Percentiles rank a stretch among this genome's conserved stretches.
Evolutionary conservation across 2,113 vertebrate species (phyloP).

Genomic region (Boleophthalmus pectinirostris): DNA sequence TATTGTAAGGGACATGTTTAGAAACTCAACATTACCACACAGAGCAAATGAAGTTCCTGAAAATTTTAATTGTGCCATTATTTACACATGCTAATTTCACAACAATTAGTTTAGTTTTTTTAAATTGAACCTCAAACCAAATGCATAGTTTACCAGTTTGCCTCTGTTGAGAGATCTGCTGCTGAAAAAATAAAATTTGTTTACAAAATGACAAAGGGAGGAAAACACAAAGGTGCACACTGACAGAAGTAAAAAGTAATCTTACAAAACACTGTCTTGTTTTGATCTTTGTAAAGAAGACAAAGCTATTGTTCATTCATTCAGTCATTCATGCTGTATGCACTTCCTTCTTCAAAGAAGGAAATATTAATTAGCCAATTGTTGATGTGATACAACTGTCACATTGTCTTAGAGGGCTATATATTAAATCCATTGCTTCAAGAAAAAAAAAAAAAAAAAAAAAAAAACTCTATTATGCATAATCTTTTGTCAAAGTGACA

Average conservation of each 20-base stretch:
- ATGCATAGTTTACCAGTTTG: constrained; percentile 45
- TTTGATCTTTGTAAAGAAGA: not conserved
- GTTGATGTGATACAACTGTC: too few species aligned
- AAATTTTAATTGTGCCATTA: constrained; percentile 23
- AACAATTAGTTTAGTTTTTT: not conserved
- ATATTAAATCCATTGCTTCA: too few species aligned
- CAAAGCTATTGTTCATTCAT: not conserved
- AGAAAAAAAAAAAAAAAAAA: too few species aligned
- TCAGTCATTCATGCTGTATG: too few species aligned
- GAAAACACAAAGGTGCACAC: not conserved
- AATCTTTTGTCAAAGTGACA: too few species aligned
- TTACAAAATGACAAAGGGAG: constrained; percentile 1
- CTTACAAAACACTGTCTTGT: not conserved
- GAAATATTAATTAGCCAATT: constrained; percentile 11
- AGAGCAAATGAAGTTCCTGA: constrained; percentile 46
- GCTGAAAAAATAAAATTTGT: constrained; percentile 26
- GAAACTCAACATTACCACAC: constrained; percentile 47
- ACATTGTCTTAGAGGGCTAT: too few species aligned
- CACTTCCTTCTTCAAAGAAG: not conserved
- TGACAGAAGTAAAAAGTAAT: not conserved
- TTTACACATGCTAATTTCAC: constrained; percentile 40
- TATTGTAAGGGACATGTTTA: constrained; percentile 36
- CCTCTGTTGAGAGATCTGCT: constrained; percentile 42
- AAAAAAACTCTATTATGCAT: too few species aligned
- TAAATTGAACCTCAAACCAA: constrained; percentile 1